Base-by-base conservation (phyloP, 2,888 invertebrate genomes). In the Caenorhabditis sinica region DNA sequence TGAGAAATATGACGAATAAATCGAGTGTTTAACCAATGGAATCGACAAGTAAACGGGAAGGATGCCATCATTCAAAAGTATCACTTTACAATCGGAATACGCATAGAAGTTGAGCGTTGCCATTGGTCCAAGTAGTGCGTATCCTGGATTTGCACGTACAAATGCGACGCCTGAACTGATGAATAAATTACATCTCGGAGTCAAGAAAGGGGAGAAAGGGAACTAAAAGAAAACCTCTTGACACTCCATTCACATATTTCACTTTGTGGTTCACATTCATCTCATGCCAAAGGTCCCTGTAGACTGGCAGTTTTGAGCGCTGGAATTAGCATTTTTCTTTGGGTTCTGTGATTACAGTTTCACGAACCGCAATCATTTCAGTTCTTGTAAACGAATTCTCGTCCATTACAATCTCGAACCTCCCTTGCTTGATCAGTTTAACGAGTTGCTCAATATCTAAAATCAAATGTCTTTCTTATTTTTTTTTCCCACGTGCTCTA, bases 1-100 rank as follows among this genome's bases (percentile, higher is more conserved):
- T 8, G 88, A 88, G 25, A 89, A 86, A 53, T 84, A 88, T 1
- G 86, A 75, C 8, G 90, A 86, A 76, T 88, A 90, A 5, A 83
- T 72, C 9, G 83, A 83, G 40, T 89, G 80, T 28, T 86, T 85
- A 13, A 51, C 68, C 11, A 90, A 60, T 17, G 90, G 88, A 45
- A 90, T 88, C 15, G 89, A 88, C 4, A 90, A 73, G 51, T 88
- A 90, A n/a, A 89, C 88, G 1, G 90, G 90, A 1, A 90, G 77
- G 43, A 90, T 86, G 11, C 89, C 90, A 56, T 90, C 88, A n/a
- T 73, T 79, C 40, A 90, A 71, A 28, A 89, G 73, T 30, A 82
- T 71, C 25, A 90, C 84, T 61, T 86, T 80, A 73, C 90, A 90
- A 69, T 90, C 88, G 9, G 85, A 76, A 30, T 85, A 85, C 4